phyloP scores from a whole-genome alignment of 2,797 vertebrate genomes.

The Ateles fusciceps region DNA sequence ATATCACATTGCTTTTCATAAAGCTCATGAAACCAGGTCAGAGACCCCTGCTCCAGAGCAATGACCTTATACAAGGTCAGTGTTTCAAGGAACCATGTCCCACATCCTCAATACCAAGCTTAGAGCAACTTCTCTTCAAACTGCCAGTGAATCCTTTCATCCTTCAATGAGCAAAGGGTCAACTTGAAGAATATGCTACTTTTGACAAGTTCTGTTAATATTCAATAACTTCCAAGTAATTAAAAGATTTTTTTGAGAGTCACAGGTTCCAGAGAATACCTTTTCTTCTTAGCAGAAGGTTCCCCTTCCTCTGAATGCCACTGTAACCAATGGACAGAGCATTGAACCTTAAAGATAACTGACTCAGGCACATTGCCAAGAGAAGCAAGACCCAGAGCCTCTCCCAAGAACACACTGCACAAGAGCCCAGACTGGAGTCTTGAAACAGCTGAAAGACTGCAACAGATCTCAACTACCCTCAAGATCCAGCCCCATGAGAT shows the following conservation, averaged over 20 bases:
- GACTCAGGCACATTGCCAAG: background rate
- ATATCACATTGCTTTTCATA: background rate
- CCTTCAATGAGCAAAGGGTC: background rate
- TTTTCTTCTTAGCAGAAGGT: conserved; percentile 41
- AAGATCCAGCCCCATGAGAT: background rate
- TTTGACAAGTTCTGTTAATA: conserved; percentile 43
- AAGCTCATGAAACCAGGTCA: conserved; percentile 1
- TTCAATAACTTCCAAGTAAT: conserved; percentile 35
- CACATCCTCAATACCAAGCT: background rate
- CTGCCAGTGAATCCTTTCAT: background rate
- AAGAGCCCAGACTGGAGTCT: background rate
- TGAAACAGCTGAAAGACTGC: background rate
- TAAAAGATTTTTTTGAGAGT: background rate
- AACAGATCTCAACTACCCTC: background rate
- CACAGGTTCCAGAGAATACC: background rate
- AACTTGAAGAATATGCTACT: conserved; percentile 38
- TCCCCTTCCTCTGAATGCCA: background rate
- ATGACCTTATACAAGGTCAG: background rate
- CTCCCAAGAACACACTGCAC: background rate
- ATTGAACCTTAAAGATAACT: background rate
- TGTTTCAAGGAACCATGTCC: background rate
- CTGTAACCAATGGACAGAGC: background rate
- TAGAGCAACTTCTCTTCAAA: conserved; percentile 28
- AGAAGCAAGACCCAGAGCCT: background rate
- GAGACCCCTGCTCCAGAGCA: background rate